Percentiles rank a stretch among this genome's conserved stretches.
phyloP scores from a whole-genome alignment of 2,888 invertebrate species.

The Apodemia mormo region DNA sequence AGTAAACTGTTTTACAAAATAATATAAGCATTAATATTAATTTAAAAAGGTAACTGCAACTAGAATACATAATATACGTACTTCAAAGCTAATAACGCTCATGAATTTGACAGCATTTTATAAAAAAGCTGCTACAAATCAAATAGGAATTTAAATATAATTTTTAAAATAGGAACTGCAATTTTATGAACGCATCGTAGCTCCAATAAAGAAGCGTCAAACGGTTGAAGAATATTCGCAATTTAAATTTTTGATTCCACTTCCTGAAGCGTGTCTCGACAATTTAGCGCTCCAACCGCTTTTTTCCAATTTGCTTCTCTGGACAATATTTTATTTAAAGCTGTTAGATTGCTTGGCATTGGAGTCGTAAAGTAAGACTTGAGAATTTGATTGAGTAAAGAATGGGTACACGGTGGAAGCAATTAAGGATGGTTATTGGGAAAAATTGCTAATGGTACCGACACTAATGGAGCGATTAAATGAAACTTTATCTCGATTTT shows the following conservation, averaged over 20 bases:
- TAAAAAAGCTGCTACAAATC: conserved; percentile 19
- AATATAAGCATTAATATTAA: too few relatives aligned
- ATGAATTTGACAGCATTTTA: conserved; percentile 1
- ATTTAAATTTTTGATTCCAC: conserved; percentile 74
- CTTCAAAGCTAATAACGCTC: too few relatives aligned
- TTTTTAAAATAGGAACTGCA: conserved; percentile 36
- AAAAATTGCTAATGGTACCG: conserved; percentile 62
- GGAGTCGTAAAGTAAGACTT: conserved; percentile 55
- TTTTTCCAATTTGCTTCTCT: conserved; percentile 56
- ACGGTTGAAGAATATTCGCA: conserved; percentile 63
- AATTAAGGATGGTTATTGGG: conserved; percentile 59
- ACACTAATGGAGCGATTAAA: conserved; percentile 43
- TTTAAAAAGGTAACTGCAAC: too few relatives aligned
- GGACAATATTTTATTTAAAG: conserved; percentile 55
- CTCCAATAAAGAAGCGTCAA: conserved; percentile 59
- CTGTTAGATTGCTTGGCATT: conserved; percentile 45
- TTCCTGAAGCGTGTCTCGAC: conserved; percentile 47
- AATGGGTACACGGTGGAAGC: conserved; percentile 53
- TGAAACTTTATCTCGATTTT: conserved; percentile 44
- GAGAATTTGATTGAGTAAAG: conserved; percentile 62
- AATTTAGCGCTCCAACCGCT: conserved; percentile 59
- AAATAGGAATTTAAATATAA: conserved; percentile 26
- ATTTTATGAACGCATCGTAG: conserved; percentile 44
- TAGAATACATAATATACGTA: too few relatives aligned
- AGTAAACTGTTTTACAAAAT: too few relatives aligned